A percentile compares a stretch with the other conserved stretches of the same genome.
Evolutionary conservation across 2,888 invertebrate species (phyloP).

Genomic region (Meandrusa payeni): DNA sequence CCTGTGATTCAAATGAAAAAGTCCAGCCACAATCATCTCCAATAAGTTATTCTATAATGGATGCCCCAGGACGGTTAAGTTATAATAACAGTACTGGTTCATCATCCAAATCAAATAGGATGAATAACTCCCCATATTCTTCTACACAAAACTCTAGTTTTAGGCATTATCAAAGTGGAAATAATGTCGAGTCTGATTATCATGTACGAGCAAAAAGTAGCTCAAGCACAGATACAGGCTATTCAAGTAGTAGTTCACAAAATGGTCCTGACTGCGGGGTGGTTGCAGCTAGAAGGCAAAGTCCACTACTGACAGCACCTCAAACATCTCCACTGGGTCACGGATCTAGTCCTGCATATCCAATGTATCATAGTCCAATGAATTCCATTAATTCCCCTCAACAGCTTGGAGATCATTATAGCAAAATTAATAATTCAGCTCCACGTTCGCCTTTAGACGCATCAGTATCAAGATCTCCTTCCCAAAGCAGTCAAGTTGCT

Average conservation of each 20-base stretch:
- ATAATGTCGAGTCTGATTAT: conserved; percentile 82
- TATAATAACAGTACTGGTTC: conserved; percentile 78
- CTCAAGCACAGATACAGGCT: conserved; percentile 82
- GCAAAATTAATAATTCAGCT: conserved; percentile 74
- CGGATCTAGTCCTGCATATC: conserved; percentile 90
- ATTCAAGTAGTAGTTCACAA: conserved; percentile 82
- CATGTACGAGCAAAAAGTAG: conserved; percentile 82
- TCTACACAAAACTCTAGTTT: conserved; percentile 76
- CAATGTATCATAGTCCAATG: conserved; percentile 92
- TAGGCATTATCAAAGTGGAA: conserved; percentile 83
- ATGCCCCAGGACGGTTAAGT: conserved; percentile 83
- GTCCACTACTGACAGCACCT: conserved; percentile 85
- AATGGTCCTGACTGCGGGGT: conserved; percentile 85
- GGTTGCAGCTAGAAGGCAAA: conserved; percentile 84
- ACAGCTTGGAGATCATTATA: conserved; percentile 81
- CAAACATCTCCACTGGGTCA: conserved; percentile 88
- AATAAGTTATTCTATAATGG: conserved; percentile 89
- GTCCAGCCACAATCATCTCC: conserved; percentile 84
- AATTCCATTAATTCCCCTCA: conserved; percentile 87
- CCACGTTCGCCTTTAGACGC: conserved; percentile 87
- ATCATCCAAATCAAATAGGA: conserved; percentile 72
- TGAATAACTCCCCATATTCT: conserved; percentile 75
- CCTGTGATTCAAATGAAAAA: conserved; percentile 78
- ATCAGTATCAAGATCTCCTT: conserved; percentile 83
- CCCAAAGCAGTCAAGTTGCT: conserved; percentile 83